Evolutionary conservation across 1,140 invertebrate species (phyloP), one percentile per base, ranked within the genome.

Genomic region (Acromyrmex heyeri): DNA sequence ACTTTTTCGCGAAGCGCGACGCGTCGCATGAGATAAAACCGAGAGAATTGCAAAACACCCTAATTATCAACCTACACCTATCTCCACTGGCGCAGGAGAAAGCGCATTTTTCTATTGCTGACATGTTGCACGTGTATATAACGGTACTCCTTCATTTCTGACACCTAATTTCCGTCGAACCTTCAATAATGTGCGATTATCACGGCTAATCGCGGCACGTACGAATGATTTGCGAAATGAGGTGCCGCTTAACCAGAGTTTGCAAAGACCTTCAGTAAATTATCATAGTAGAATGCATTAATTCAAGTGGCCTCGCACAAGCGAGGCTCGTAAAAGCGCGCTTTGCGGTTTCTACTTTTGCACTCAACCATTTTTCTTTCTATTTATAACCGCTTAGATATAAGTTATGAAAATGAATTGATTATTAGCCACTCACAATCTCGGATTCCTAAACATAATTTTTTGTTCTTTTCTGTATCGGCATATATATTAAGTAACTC

Each of bases 131-230:
- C 50, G 44, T 27, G 73, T 44, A 21, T 38, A n/a, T 79, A 86
- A 86, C 76, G 76, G 85, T 67, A 86, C 64, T 55, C 50, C 75
- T 59, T 79, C 75, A 59, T 79, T 62, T 79, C 75, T 48, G 85
- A 69, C 85, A 86, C 64, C 64, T 81, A 48, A 86, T 86, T 86
- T 64, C 86, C 48, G 24, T 18, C 67, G 78, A 73, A 61, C 86
- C 57, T 75, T 73, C 73, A 83, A 87, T 87, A 87, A 87, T 50
- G 59, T 34, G 21, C 59, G 69, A 87, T 87, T 85, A 87, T 83
- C 86, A 67, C 59, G 44, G 53, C n/a, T 57, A 69, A 79, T 57
- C 73, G 76, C 48, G 12, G 82, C 72, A 38, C 72, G 72, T 57
- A 79, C 72, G 34, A 78, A 53, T 16, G 72, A 27, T 48, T 64